Base-by-base conservation (phyloP, 2,113 vertebrate genomes). In the Empidonax alnorum region DNA sequence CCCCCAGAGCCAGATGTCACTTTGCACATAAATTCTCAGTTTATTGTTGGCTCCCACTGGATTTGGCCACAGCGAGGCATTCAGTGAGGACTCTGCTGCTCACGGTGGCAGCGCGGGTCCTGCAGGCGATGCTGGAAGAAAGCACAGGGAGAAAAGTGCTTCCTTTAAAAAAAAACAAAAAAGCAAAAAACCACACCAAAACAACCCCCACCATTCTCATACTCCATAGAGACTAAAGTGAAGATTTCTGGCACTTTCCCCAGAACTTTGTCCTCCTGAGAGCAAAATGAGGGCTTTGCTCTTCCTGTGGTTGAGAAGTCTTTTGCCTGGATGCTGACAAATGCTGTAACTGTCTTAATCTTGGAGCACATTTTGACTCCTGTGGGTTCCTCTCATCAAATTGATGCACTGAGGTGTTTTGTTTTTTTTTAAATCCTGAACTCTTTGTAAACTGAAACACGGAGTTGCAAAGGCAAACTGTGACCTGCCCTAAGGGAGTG, bases 1-100 rank as follows among this genome's bases (percentile, higher is more conserved):
- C 55, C 46, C 49, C 31, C 2, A 0, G 44, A 86, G 88, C 69
- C 86, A 90, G 94, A 95, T 94, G 96, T 94, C 93, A 25, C 78
- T 91, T 87, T 52, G 52, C 69, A 68, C 84, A 95, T 67, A 53
- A 92, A 72, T 81, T 86, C 72, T 65, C 78, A 50, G 68, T 87
- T 67, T 68, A 18, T 83, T 91, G 91, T 91, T 95, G 87, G 52
- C 82, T 91, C 52, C 49, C 2, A 2, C 14, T 71, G 78, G 22
- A 10, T 76, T 87, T 96, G 95, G 50, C 84, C 1, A 0, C 71
- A 66, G 93, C 0, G 2, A 33, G 80, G 52, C 2, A 1, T 81
- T 83, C 10, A 16, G 39, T 63, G 58, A 67, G 46, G 65, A 27
- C 61, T 87, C 84, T 67, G 47, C 72, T 50, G 47, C 52, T 65